Conservation (phyloP, 2,888 invertebrate species). For the Loripinus fragilis region DNA sequence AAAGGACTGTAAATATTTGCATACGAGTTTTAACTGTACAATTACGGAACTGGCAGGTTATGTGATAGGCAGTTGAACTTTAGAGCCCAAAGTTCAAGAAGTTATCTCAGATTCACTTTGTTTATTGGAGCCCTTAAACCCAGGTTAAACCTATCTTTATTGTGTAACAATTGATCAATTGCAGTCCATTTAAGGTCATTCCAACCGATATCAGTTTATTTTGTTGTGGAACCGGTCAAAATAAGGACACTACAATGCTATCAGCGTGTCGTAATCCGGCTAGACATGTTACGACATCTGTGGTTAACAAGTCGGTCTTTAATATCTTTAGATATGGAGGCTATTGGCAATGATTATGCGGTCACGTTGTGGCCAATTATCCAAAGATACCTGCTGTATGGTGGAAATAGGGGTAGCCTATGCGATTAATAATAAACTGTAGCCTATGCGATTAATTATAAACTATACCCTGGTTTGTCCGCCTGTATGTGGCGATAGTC, state of each 20-base stretch:
- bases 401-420: too few relatives aligned
- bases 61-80: background rate
- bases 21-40: background rate
- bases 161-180: background rate
- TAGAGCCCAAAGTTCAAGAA: background rate
- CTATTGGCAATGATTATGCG: background rate
- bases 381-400: background rate
- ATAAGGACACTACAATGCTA: background rate
- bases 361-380: background rate
- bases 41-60: background rate
- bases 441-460: too few relatives aligned
- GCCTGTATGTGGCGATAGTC: too few relatives aligned
- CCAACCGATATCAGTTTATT: background rate
- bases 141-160: background rate
- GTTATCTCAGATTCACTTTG: background rate
- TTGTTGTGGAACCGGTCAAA: conserved; percentile 10
- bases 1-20: background rate
- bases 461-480: too few relatives aligned
- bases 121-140: conserved; percentile 11
- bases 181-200: conserved; percentile 3
- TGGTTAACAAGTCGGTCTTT: background rate
- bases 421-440: too few relatives aligned
- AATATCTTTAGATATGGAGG: too few relatives aligned
- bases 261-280: background rate
- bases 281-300: conserved; percentile 13